Conservation (phyloP, 2,797 vertebrate genomes). For the Thamnophis elegans region DNA sequence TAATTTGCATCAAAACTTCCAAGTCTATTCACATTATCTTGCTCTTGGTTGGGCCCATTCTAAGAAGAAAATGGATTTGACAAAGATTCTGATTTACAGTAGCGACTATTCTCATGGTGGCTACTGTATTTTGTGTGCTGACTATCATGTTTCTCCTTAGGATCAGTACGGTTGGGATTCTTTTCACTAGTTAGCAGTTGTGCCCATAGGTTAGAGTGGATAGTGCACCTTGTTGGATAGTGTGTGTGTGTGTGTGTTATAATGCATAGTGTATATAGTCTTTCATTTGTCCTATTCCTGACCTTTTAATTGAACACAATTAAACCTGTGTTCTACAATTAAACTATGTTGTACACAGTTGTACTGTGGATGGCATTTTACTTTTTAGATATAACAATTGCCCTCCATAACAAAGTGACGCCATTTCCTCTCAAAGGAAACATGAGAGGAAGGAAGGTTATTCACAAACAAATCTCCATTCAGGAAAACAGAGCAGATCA, state of each 20-base stretch:
- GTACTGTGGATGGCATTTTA: constrained; percentile 49
- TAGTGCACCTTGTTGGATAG: not conserved
- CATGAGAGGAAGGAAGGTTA: constrained; percentile 68
- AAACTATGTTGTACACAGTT: constrained; percentile 23
- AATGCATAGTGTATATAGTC: not conserved
- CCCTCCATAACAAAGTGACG: constrained; percentile 54
- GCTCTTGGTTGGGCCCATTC: not conserved
- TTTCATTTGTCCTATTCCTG: not conserved
- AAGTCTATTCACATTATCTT: not conserved
- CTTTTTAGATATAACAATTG: constrained; percentile 63
- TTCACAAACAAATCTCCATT: constrained; percentile 63
- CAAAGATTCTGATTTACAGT: not conserved
- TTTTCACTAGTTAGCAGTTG: not conserved
- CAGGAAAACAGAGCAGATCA: constrained; percentile 60
- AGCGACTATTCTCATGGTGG: not conserved
- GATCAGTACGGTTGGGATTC: not conserved
- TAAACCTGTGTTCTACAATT: not conserved
- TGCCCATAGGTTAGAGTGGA: not conserved
- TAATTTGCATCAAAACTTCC: not conserved
- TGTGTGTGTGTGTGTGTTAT: not conserved
- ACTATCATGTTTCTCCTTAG: not conserved
- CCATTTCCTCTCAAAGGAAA: constrained; percentile 67
- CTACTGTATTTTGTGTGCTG: not conserved
- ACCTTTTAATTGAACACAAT: not conserved
- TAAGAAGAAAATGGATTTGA: not conserved